Base-by-base conservation (phyloP, 1,140 invertebrate genomes). In the Hesperophylax magnus region DNA sequence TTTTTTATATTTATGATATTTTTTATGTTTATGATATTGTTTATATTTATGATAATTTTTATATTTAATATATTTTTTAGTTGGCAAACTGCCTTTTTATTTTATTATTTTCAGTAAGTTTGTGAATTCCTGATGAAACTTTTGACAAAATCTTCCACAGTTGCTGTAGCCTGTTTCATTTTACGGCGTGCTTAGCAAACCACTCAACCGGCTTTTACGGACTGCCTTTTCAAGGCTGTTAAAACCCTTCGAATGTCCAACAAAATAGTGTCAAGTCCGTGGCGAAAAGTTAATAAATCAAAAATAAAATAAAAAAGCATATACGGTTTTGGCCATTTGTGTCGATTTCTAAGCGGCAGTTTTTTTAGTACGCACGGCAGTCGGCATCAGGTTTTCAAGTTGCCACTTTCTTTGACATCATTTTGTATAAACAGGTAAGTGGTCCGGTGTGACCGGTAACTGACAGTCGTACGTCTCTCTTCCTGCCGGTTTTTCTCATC, bases 361-460 rank as follows among this genome's bases (percentile, higher is more conserved):
- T 24, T n/a, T 76, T 79, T 63, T 81, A 81, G 80, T 83, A 78
- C 79, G 69, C 52, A 53, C 39, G 71, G 52, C 60, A 20, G 71
- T 31, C 71, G 75, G 75, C 52, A 56, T 79, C 82, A 60, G 77
- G 82, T 81, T 81, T 83, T 81, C 74, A 47, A 75, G 71, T 67
- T 77, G 60, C 24, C 77, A 84, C 82, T 84, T 84, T 84, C 82
- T 84, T 84, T 84, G 82, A 84, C 82, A 84, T 81, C 82, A 81
- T 84, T 84, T 84, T 84, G 77, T 80, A 81, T 81, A 81, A 34
- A 65, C 39, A 81, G 80, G 80, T 76, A 84, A 81, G 82, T 84
- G 78, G 82, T 79, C 67, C 82, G 77, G 63, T 60, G 77, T 22
- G 60, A 60, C 75, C 58, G 60, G 63, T 52, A 76, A 60, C 54